phyloP scores from a whole-genome alignment of 2,113 vertebrate genomes.

The Acanthisitta chloris region DNA sequence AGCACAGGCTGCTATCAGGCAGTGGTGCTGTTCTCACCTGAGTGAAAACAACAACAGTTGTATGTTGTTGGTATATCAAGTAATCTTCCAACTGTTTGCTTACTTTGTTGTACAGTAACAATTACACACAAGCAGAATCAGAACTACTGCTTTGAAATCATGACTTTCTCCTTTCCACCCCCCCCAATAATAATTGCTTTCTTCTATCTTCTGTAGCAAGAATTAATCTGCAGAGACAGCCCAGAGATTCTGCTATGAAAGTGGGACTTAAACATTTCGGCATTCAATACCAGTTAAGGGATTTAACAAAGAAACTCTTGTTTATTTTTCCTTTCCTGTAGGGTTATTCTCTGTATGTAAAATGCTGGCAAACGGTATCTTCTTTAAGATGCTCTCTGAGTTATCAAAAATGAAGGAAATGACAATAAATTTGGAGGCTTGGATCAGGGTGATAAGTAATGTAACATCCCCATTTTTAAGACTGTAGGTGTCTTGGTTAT shows the following conservation, averaged over 20 bases:
- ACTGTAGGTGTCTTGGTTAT: neutral
- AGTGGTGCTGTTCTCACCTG: neutral
- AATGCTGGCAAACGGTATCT: neutral
- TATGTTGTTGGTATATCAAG: neutral
- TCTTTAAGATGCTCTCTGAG: neutral
- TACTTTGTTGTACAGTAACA: neutral
- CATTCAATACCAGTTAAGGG: neutral
- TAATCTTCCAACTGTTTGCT: neutral
- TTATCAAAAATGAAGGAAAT: neutral
- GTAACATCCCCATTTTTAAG: neutral
- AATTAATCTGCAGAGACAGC: neutral
- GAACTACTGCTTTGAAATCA: neutral
- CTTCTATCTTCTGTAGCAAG: neutral
- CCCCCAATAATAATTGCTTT: fast-evolving
- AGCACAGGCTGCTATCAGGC: neutral
- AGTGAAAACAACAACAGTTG: neutral
- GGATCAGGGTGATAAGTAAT: neutral
- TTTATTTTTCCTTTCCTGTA: neutral
- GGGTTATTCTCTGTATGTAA: neutral
- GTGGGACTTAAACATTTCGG: neutral
- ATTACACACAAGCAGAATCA: neutral
- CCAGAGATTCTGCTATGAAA: neutral
- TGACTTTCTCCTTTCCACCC: neutral
- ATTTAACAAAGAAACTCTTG: neutral
- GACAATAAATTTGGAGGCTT: neutral